Base-by-base conservation (phyloP, 2,113 vertebrate species). In the Aphyosemion australe region DNA sequence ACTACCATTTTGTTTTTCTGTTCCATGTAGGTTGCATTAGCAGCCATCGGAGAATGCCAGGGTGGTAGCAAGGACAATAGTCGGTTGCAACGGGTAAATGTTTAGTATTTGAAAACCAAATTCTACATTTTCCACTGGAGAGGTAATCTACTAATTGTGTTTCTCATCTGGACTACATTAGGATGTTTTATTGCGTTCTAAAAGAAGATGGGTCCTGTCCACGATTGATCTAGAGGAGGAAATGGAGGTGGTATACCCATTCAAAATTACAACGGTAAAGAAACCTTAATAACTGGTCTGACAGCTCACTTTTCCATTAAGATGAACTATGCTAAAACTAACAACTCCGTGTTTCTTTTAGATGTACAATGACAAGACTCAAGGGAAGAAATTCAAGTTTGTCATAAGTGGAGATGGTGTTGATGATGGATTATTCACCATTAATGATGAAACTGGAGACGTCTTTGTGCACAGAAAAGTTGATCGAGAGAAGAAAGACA, bases 131-230 rank as follows among this genome's bases (percentile, higher is more conserved):
- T 52, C 10, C 7, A 9, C 39, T 1, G 0, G 3, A 45, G 4
- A 26, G 7, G 12, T 61, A 72, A 19, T 1, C 1, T 2, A 12
- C 8, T 0, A 26, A 15, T 10, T 51, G 8, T 9, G 2, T 57
- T 10, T 66, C 8, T 21, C 15, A 46, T 61, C 68, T 5, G 61
- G 3, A 19, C 20, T 74, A 74, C 8, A 54, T 64, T 74, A 93
- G 80, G 83, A 88, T 5, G 49, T 88, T 48, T 83, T 95, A 6
- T 12, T 12, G 7, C 82, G 90, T 18, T 67, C 85, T 46, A 95
- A 95, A 84, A 93, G 94, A 84, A 83, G 93, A 69, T 95, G 94
- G 94, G 52, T 94, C 21, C 71, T 96, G 59, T 93, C 91, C n/a
- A 94, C 93, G 0, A 85, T 95, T 58, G 90, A 94, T 8, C 0